A percentile compares a stretch with the other conserved stretches of the same genome.
These are phyloP conservation scores for Neoseiulus cucumeris DNA, from an alignment of 1,140 invertebrate genomes.

Conservation along the genomic window DNA sequence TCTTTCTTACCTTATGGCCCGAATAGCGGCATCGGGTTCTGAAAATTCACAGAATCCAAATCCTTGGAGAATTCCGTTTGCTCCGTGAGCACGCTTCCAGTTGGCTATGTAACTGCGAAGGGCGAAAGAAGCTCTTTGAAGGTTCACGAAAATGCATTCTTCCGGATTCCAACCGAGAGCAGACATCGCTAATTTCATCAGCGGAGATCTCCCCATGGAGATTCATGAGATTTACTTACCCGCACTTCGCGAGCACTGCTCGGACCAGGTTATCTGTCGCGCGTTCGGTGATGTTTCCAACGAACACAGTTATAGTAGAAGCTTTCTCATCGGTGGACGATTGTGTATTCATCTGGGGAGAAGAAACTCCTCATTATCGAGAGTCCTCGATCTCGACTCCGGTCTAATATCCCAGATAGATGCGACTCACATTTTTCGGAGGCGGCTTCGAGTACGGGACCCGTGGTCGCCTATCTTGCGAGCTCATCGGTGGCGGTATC, in stretches of 20 bases:
- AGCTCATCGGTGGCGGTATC: not conserved
- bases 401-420: not conserved
- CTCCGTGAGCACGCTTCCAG: conserved; percentile 87
- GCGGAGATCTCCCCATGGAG: not conserved
- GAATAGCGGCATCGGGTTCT: conserved; percentile 75
- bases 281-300: conserved; percentile 89
- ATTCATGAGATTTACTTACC: conserved; percentile 21
- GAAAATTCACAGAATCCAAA: conserved; percentile 97
- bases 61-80: conserved; percentile 45
- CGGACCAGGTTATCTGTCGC: conserved; percentile 86
- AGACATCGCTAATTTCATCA: not conserved
- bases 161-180: not conserved
- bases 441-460: not conserved
- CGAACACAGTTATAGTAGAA: conserved; percentile 88
- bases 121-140: not conserved
- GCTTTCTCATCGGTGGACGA: conserved; percentile 30
- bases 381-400: not conserved
- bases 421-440: not conserved
- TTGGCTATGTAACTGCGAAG: conserved; percentile 27
- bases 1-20: conserved; percentile 52
- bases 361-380: not conserved
- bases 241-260: conserved; percentile 24
- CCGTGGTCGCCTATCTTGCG: not conserved
- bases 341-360: not conserved
- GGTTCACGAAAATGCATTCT: not conserved